Evolutionary conservation across 2,113 vertebrate species (phyloP).

Genomic region (Struthidea cinerea): DNA sequence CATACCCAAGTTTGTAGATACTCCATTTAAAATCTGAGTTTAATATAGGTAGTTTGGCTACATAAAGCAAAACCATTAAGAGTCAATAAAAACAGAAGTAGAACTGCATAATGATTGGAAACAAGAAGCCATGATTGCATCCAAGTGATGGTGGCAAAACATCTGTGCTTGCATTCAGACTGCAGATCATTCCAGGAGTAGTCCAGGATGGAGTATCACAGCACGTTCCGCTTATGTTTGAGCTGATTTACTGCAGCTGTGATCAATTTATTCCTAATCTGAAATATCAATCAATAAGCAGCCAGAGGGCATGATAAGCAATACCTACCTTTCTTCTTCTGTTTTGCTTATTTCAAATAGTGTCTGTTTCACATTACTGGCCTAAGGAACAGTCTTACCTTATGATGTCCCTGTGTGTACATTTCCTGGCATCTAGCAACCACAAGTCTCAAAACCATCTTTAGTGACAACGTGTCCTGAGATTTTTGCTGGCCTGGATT

Average conservation of each 20-base stretch:
- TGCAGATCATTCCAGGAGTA: background rate
- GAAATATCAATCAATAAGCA: background rate
- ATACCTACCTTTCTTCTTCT: background rate
- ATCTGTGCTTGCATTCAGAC: background rate
- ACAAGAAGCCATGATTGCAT: background rate
- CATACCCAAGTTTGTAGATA: background rate
- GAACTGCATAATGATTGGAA: background rate
- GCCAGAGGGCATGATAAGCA: background rate
- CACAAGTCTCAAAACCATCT: background rate
- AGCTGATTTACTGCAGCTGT: background rate
- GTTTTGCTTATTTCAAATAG: background rate
- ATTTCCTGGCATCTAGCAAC: background rate
- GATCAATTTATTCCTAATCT: background rate
- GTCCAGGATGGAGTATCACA: background rate
- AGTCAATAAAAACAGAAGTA: background rate
- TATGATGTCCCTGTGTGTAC: background rate
- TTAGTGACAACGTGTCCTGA: background rate
- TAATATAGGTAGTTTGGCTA: background rate
- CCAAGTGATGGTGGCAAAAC: background rate
- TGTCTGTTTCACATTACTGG: background rate
- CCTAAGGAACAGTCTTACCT: background rate
- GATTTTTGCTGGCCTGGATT: background rate
- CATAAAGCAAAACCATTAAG: background rate
- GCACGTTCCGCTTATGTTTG: background rate
- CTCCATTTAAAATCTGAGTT: background rate